Evolutionary conservation across 2,888 invertebrate genomes (phyloP), one percentile per base, ranked within the genome.

Genomic region (Hypomecis atomaria): DNA sequence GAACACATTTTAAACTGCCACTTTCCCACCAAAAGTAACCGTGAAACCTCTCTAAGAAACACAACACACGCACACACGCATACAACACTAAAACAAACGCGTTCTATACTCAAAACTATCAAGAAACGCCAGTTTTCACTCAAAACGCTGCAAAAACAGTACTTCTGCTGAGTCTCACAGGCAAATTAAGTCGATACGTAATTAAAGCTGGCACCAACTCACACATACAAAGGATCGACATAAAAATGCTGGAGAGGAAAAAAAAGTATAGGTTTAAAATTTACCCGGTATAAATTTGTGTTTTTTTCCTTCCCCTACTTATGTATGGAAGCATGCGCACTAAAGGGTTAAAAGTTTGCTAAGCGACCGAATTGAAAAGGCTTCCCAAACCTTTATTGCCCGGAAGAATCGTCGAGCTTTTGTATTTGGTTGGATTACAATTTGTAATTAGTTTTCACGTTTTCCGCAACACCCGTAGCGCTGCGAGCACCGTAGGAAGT

Each of bases 181-280:
- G 89, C 89, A 91, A 91, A 91, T 92, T 92, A 92, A 92, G 92
- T 93, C 93, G 89, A 93, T 93, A 92, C 92, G 90, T 92, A 93
- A 93, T 93, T 92, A 92, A 93, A 92, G 87, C 87, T 81, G 86
- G 85, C 86, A 77, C 86, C 81, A 74, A 87, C 92, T 84, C 92
- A 92, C 92, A 92, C 92, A 91, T 77, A 87, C 87, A 89, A 89
- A 91, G 88, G 83, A 83, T 87, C 90, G 88, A 90, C 91, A 89
- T 91, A 92, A 92, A 92, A 92, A 91, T 90, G 88, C 86, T 82
- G 79, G 86, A 82, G 81, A 82, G 88, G 83, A 90, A 91, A 92
- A 90, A 92, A 92, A 93, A 92, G 92, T 92, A 92, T 92, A 92
- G 90, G 86, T 92, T 91, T 92, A 91, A 92, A 92, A 90, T 92